phyloP scores from a whole-genome alignment of 1,140 invertebrate genomes.

The Adoxophyes honmai region DNA sequence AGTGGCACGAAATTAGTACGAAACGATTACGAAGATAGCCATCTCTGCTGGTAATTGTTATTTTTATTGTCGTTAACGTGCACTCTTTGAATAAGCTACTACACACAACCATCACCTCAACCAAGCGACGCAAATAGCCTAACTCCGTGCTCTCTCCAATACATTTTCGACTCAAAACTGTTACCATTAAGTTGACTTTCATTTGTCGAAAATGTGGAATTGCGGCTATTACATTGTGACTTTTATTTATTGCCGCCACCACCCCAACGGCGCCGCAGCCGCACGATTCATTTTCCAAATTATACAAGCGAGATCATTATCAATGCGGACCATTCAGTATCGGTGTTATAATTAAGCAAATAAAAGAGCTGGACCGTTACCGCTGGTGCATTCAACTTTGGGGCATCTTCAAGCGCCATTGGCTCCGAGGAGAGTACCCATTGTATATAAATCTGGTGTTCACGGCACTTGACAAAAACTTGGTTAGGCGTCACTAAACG shows the following conservation, averaged over 20 bases:
- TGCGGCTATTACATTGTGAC: background rate
- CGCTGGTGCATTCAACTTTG: background rate
- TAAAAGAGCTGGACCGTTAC: constrained; percentile 1
- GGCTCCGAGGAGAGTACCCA: background rate
- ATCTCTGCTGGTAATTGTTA: constrained; percentile 39
- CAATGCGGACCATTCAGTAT: constrained; percentile 18
- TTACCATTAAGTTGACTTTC: background rate
- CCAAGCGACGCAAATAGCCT: background rate
- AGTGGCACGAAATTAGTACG: constrained; percentile 32
- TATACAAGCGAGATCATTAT: constrained; percentile 37
- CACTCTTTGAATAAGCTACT: constrained; percentile 33
- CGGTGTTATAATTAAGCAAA: constrained; percentile 9
- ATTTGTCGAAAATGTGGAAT: background rate
- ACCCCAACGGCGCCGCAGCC: constrained; percentile 23
- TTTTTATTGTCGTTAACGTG: constrained; percentile 42
- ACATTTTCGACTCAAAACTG: background rate
- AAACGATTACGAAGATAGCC: constrained; percentile 51
- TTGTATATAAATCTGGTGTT: constrained; percentile 2
- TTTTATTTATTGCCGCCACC: constrained; percentile 26
- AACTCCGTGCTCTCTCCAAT: background rate
- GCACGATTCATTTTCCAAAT: constrained; percentile 44
- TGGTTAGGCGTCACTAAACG: constrained; percentile 41
- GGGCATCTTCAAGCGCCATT: background rate
- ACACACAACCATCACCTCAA: background rate
- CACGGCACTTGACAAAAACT: constrained; percentile 17